Conservation (phyloP, 64 coral and sea anemone species). For the Acropora yongei region DNA sequence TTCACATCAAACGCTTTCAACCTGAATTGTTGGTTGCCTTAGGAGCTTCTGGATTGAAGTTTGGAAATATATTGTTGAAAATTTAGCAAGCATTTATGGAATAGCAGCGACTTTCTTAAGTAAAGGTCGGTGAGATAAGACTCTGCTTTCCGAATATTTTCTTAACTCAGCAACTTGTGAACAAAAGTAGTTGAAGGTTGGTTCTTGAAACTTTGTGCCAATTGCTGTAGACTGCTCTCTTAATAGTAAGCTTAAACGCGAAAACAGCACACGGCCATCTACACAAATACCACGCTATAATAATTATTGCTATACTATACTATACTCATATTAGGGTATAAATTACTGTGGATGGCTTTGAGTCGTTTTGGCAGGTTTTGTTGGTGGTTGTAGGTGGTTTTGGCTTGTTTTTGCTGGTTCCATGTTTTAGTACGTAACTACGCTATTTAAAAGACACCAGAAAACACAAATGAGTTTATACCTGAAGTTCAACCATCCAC, state of each 20-base stretch:
- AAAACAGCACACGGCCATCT: not conserved
- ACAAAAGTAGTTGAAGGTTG: not conserved
- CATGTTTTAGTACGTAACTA: no score
- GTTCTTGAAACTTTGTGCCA: constrained; percentile 7
- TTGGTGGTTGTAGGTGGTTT: no score
- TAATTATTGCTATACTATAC: no score
- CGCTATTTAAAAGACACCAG: no score
- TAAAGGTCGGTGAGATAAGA: not conserved
- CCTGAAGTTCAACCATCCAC: constrained; percentile 2
- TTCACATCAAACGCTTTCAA: not conserved
- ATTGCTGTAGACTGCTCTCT: not conserved
- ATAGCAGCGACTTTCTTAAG: constrained; percentile 1
- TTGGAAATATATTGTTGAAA: not conserved
- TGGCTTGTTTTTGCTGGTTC: no score
- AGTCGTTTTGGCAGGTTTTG: no score
- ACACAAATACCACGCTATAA: no score
- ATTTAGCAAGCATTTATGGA: not conserved
- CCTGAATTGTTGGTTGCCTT: not conserved
- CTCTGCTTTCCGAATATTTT: not conserved
- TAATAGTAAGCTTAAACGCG: not conserved
- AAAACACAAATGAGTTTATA: not conserved
- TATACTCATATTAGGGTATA: no score
- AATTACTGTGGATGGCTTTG: no score
- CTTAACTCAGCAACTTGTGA: not conserved
- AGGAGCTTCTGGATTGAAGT: constrained; percentile 3